Evolutionary conservation across 2,888 invertebrate genomes (phyloP).

Genomic region (Sturmia bella): DNA sequence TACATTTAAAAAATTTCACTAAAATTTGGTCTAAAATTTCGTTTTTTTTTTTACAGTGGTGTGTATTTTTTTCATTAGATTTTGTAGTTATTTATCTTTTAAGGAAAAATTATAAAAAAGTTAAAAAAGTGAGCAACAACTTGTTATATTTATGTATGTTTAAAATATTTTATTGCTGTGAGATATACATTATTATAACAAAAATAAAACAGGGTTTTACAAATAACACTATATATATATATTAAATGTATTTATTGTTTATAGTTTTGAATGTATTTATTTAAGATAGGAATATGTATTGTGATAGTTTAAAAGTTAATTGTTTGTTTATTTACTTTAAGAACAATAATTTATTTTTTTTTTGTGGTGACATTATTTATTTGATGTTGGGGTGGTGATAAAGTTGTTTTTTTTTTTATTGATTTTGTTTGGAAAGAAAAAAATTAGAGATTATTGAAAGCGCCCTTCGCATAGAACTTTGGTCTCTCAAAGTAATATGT

Average conservation of each 20-base stretch:
- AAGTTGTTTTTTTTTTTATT: conserved; percentile 36
- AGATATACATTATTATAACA: conserved; percentile 16
- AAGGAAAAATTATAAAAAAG: not conserved
- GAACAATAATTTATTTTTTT: conserved; percentile 10
- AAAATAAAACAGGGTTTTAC: conserved; percentile 16
- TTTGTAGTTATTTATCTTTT: not conserved
- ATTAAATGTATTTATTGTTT: not conserved
- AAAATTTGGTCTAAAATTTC: conserved; percentile 61
- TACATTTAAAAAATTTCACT: conserved; percentile 41
- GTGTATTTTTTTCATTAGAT: conserved; percentile 4
- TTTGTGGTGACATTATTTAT: conserved; percentile 14
- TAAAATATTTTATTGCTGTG: conserved; percentile 23
- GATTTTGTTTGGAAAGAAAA: conserved; percentile 31
- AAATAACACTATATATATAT: conserved; percentile 21
- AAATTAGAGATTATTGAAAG: not conserved
- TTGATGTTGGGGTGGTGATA: conserved; percentile 16
- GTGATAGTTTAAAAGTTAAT: conserved; percentile 11
- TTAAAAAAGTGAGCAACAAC: conserved; percentile 22
- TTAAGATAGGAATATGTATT: conserved; percentile 43
- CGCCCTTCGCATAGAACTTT: too few species aligned
- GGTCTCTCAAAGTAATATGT: too few species aligned
- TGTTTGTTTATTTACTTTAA: conserved; percentile 15
- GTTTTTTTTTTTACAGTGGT: not conserved
- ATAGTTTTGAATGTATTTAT: conserved; percentile 5
- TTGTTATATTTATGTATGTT: conserved; percentile 4